phyloP scores from a whole-genome alignment of 2,113 vertebrate species.

The Urocolius indicus region DNA sequence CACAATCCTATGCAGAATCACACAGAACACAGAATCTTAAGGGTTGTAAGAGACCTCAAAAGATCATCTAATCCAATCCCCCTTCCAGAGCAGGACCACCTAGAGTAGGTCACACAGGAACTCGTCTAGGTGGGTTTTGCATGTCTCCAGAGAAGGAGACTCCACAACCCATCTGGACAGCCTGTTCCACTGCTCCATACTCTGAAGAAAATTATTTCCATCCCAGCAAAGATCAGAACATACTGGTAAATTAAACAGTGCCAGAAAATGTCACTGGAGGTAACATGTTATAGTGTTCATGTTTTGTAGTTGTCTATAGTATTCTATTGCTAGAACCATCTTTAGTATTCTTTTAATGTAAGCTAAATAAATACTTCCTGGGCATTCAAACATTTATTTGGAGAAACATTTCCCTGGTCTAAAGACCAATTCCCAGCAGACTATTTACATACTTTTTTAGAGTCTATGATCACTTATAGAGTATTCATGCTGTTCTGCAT shows the following conservation, averaged over 20 bases:
- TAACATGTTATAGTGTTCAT: background rate
- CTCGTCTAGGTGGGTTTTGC: too few relatives aligned
- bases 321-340: background rate
- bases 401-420: background rate
- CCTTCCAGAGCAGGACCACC: too few relatives aligned
- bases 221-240: background rate
- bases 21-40: too few relatives aligned
- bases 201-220: background rate
- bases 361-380: background rate
- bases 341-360: background rate
- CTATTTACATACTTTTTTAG: background rate
- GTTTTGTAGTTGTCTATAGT: background rate
- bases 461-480: background rate
- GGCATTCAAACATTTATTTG: background rate
- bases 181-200: too few relatives aligned
- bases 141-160: too few relatives aligned
- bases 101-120: too few relatives aligned
- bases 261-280: background rate
- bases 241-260: background rate
- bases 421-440: background rate
- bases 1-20: background rate
- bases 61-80: too few relatives aligned
- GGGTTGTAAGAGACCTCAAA: too few relatives aligned
- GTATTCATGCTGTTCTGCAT: background rate
- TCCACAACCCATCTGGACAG: too few relatives aligned